Base-by-base conservation (phyloP, 2,113 vertebrate species). In the Ursus arctos region DNA sequence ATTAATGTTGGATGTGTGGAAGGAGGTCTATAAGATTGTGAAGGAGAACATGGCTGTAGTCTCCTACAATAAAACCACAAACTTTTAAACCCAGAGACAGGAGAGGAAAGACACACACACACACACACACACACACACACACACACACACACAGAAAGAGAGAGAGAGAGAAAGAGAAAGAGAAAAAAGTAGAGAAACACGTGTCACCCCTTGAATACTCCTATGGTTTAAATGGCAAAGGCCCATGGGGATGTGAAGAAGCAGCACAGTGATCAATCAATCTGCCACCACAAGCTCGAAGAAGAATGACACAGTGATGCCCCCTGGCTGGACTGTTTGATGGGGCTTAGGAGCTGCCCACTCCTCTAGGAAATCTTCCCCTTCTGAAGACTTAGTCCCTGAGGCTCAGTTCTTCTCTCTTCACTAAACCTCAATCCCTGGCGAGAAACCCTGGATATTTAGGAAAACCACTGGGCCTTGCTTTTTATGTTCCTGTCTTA, bases 401-500 rank as follows among this genome's bases (percentile, higher is more conserved):
- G 2, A 13, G 26, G 49, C 26, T 33, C 51, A 67, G 15, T 2
- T 88, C 93, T 72, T 47, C n/a, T 2, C 36, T 9, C 26, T 76
- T 55, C 43, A 0, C 79, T 74, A 84, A 93, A 15, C 31, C 22
- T 33, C 2, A 91, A 4, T 36, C 63, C 15, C 92, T 82, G 31
- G 67, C 16, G 18, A 96, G 40, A 67, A 88, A 94, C 33, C 28
- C 83, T 59, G 40, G 55, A 51, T 94, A 53, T n/a, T 76, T 40
- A 21, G 59, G 63, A 74, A 88, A 92, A 59, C 21, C 49, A 51
- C 14, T 77, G 80, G 94, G 31, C 26, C 8, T 94, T 89, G n/a
- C 59, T 83, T 97, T 96, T 86, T 69, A 40, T 40, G 61, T 24
- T 96, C n/a, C 43, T n/a, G 0, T 5, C 0, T 96, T 94, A 97